Percentiles rank a stretch among this genome's conserved stretches.
Conservation (phyloP, 2,113 vertebrate species). For the Pangasianodon hypophthalmus region DNA sequence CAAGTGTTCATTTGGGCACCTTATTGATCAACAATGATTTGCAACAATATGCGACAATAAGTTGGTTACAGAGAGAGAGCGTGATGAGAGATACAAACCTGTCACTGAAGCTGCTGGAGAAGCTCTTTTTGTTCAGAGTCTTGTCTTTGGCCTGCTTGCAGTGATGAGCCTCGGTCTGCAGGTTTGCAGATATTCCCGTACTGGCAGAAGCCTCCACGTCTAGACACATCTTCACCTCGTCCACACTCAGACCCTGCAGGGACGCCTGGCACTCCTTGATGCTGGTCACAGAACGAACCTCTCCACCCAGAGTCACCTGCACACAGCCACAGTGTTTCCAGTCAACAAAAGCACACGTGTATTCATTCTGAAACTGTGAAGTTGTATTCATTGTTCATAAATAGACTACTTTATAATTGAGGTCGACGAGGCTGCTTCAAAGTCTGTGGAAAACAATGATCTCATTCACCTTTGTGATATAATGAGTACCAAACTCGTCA, state of each 20-base stretch:
- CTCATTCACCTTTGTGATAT: constrained; percentile 69
- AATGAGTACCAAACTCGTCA: constrained; percentile 76
- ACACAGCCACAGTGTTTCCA: not conserved
- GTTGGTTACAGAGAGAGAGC: not conserved
- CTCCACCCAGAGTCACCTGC: constrained; percentile 78
- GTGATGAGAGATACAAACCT: constrained; percentile 58
- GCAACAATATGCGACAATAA: not conserved
- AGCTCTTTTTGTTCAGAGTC: constrained; percentile 60
- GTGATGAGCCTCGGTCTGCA: constrained; percentile 50
- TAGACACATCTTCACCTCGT: constrained; percentile 77
- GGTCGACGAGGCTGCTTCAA: not conserved
- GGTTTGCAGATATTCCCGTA: not conserved
- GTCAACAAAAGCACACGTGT: not conserved
- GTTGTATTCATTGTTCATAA: not conserved
- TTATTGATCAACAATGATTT: not conserved
- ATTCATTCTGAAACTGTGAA: not conserved
- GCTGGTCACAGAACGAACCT: constrained; percentile 75
- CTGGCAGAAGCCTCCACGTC: constrained; percentile 68
- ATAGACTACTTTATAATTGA: not conserved
- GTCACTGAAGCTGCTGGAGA: constrained; percentile 76
- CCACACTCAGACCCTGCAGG: constrained; percentile 68
- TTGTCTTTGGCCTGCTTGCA: constrained; percentile 64
- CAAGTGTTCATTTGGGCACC: not conserved
- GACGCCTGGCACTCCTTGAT: constrained; percentile 75
- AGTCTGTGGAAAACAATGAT: not conserved